Evolutionary conservation across 92 coral and sea anemone genomes (phyloP), one percentile per base, ranked within the genome.

Genomic region (Nematostella vectensis): DNA sequence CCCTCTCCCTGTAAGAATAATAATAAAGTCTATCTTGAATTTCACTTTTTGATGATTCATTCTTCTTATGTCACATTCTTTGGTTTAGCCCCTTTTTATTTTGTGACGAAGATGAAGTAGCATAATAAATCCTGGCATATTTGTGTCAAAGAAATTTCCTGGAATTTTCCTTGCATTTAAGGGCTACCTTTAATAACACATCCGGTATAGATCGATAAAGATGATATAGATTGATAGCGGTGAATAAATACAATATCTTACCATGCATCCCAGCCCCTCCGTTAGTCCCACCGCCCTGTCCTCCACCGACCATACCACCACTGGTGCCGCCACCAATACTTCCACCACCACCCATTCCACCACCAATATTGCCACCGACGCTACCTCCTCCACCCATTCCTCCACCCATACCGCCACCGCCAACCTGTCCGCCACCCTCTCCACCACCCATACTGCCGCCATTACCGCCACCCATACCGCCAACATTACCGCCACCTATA

Each of bases 321-420:
- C 19, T 57, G 16, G 19, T 29, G 13, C 43, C 56, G 13, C 31
- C 26, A 15, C 67, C 64, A 20, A 18, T 24, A 0, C 57, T 43
- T 28, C 50, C 48, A 27, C 51, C 58, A 29, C 43, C 51, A 0
- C 65, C 59, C 6, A 29, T 59, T 57, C 49, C 42, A 2, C 40
- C 40, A 4, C 40, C 40, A 15, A 31, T 40, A 47, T 57, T 58
- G 2, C 51, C 51, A 13, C 15, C 15, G 6, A 6, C 40, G 40
- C 40, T 15, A 33, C 15, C 15, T 6, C 15, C 15, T 33, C 40
- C 40, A 15, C 15, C 15, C 40, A 6, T 15, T 33, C 69, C 47
- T 0, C 51, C 59, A 4, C 50, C 50, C 2, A 29, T 55, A 25
- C 8, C 47, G 12, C 38, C 42, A 25, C 50, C 29, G 3, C 48